Evolutionary conservation across 2,797 vertebrate species (phyloP), one percentile per base, ranked within the genome.

Genomic region (Eupleurogrammus muticus): DNA sequence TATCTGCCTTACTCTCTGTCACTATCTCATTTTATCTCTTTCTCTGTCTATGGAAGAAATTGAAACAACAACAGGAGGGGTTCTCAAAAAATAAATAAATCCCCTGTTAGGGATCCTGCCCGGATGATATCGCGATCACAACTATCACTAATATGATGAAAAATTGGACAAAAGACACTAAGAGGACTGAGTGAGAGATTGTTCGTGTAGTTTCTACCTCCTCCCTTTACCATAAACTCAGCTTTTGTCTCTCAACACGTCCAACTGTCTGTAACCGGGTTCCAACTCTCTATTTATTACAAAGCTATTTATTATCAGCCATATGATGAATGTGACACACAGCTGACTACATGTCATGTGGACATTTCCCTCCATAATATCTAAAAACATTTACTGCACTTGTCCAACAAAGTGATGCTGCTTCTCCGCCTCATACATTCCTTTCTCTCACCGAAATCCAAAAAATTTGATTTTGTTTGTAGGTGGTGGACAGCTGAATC

Each of bases 221-320:
- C n/a, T n/a, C n/a, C n/a, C n/a, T n/a, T n/a, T n/a, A n/a, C n/a
- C n/a, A n/a, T n/a, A n/a, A n/a, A n/a, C n/a, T n/a, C n/a, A n/a
- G n/a, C n/a, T n/a, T n/a, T n/a, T 38, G 36, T 8, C 35, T 28
- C 28, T 28, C 28, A 28, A 6, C 12, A n/a, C 20, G 9, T 53
- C 40, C 40, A 16, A 1, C 57, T 49, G 32, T 28, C 9, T 20
- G 24, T 46, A 23, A 49, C 64, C n/a, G 11, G 56, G 46, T 13
- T 44, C 51, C 34, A 50, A 1, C 35, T 4, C 5, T 20, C 5
- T 32, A 53, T 70, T 52, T 44, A 53, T 55, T 8, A 52, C 3
- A n/a, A 36, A 32, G 20, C 51, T 56, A 20, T 64, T 73, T 32
- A 51, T 70, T 7, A 64, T 53, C 48, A 60, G 6, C 2, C 10